Evolutionary conservation across 2,888 invertebrate genomes (phyloP).

Genomic region (Leptinotarsa juncta): DNA sequence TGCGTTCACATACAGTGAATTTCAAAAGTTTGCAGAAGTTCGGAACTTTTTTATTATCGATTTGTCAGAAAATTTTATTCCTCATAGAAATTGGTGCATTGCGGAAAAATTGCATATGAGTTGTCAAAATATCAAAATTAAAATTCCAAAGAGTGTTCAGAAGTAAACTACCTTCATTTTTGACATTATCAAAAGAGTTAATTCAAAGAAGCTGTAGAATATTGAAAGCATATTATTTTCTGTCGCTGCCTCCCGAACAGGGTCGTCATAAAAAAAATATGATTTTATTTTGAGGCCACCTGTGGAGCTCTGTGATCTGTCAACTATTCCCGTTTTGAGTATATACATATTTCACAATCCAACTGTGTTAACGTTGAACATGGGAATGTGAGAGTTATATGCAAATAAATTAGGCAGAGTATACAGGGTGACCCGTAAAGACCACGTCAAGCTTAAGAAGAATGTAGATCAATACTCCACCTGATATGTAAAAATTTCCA

Average conservation of each 20-base stretch:
- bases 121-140: neutral
- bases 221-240: neutral
- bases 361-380: too few species aligned
- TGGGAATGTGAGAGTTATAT: too few species aligned
- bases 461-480: neutral
- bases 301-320: too few species aligned
- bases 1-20: neutral
- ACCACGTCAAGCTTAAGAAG: neutral
- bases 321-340: too few species aligned
- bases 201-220: slow-evolving; percentile 1
- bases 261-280: too few species aligned
- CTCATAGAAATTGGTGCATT: slow-evolving; percentile 5
- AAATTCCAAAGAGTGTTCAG: slow-evolving; percentile 6
- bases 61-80: slow-evolving; percentile 14
- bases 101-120: neutral
- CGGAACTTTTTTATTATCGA: neutral
- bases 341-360: too few species aligned
- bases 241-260: neutral
- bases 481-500: neutral
- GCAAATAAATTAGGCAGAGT: too few species aligned
- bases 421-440: neutral
- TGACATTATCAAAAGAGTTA: neutral
- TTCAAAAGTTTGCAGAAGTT: neutral
- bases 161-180: neutral
- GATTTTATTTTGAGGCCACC: too few species aligned